phyloP scores from a whole-genome alignment of 2,113 vertebrate species.

The Mesocricetus auratus region DNA sequence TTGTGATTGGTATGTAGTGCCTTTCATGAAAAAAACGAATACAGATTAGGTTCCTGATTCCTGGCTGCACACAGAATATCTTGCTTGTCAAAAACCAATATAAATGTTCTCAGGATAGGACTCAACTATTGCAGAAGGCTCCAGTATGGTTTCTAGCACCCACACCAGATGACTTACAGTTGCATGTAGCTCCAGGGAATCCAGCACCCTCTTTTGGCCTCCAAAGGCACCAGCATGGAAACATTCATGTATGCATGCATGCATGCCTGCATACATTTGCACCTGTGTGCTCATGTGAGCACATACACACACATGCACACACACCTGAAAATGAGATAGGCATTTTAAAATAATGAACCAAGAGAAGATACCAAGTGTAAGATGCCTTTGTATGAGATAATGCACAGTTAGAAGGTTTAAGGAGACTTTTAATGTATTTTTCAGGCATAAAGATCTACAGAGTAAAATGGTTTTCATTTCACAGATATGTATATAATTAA shows the following conservation, averaged over 20 bases:
- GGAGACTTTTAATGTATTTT: neutral
- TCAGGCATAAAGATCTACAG: neutral
- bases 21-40: neutral
- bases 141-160: neutral
- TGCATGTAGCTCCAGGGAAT: neutral
- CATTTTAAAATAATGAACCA: neutral
- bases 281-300: too few relatives aligned
- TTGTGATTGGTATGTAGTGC: neutral
- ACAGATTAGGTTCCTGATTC: neutral
- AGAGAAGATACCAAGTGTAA: neutral
- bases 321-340: neutral
- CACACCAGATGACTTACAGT: neutral
- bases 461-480: neutral
- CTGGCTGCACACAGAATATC: neutral
- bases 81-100: neutral
- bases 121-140: neutral
- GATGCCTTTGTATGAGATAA: neutral
- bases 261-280: too few relatives aligned
- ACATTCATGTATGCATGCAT: too few relatives aligned
- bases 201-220: neutral
- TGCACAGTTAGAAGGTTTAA: neutral
- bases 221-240: neutral
- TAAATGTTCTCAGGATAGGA: neutral
- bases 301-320: neutral
- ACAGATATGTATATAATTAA: neutral